A percentile compares a stretch with the other conserved stretches of the same genome.
Conservation (phyloP, 2,797 vertebrate species). For the Silurus aristotelis region DNA sequence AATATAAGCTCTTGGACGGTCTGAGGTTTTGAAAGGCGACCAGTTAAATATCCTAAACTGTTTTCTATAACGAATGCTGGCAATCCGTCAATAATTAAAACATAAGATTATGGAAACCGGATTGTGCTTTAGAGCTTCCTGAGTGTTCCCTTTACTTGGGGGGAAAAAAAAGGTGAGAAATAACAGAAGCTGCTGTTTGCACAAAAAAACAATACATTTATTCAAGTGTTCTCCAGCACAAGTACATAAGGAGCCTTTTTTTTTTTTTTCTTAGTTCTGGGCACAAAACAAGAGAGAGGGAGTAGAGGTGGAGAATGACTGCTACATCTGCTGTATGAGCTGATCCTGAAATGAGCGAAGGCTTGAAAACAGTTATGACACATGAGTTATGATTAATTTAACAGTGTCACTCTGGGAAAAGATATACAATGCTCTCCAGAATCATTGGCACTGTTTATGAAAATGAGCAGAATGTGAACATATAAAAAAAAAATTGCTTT, state of each 20-base stretch:
- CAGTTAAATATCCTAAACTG: slow-evolving; percentile 5
- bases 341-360: slow-evolving; percentile 77
- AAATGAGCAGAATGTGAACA: slow-evolving; percentile 1
- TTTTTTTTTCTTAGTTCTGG: slow-evolving; percentile 80
- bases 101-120: slow-evolving; percentile 22
- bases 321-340: slow-evolving; percentile 96
- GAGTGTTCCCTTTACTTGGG: not conserved
- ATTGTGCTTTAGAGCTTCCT: slow-evolving; percentile 1
- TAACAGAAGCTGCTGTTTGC: slow-evolving; percentile 75
- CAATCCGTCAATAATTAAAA: not conserved
- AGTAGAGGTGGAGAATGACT: slow-evolving; percentile 83
- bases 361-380: slow-evolving; percentile 90
- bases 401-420: slow-evolving; percentile 70
- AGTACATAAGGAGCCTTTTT: slow-evolving; percentile 93
- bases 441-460: slow-evolving; percentile 21
- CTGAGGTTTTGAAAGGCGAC: slow-evolving; percentile 11
- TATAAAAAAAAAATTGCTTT: slow-evolving; percentile 37
- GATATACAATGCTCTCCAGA: slow-evolving; percentile 57
- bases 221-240: slow-evolving; percentile 99
- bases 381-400: slow-evolving; percentile 88
- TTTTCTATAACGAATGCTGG: slow-evolving; percentile 18
- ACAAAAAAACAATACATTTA: slow-evolving; percentile 96
- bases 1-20: slow-evolving; percentile 1
- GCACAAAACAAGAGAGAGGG: slow-evolving; percentile 80
- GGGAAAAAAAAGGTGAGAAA: slow-evolving; percentile 30